Base-by-base conservation (phyloP, 1,140 invertebrate genomes). In the Medauroidea extradentata region DNA sequence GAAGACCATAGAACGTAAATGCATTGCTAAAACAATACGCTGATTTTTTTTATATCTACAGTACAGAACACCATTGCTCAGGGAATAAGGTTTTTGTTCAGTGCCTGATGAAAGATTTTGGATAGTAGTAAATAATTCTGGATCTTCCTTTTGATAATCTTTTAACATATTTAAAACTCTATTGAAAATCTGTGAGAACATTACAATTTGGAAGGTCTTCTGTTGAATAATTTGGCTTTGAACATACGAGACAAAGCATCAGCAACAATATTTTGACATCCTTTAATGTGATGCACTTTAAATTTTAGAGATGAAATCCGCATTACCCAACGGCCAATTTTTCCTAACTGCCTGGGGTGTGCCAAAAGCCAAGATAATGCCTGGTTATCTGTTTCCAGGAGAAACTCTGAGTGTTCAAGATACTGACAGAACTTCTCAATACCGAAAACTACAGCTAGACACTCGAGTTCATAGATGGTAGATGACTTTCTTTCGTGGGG, bases 351-450 rank as follows among this genome's bases (percentile, higher is more conserved):
- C 21, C 8, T 13, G 3, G 48, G 48, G 13, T 21, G 48, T 2
- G 48, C n/a, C 23, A 50, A 23, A 3, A 50, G 1, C 48, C 23
- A 50, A 2, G n/a, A 19, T 23, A 50, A 8, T 2, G 48, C 48
- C 48, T 50, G 48, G 3, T 50, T 50, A 5, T 50, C 48, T 1
- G 48, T 21, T 21, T 50, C n/a, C 19, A 50, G 19, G n/a, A 50
- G n/a, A 3, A 50, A 50, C 3, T 50, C 48, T 19, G 3, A 3
- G 13, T 50, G 48, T 23, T 75, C 68, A 29, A 79, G 41, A 64
- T 77, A 82, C 5, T 68, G 63, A 19, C 69, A 42, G 60, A 78
- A 79, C 42, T 77, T 67, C 57, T 76, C 67, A 1, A 80, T 65
- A 8, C 71, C 75, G 57, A 65, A 66, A 0, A 80, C 50, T 8